Evolutionary conservation across 2,888 invertebrate genomes (phyloP).

Genomic region (Cryptophagus acutangulus): DNA sequence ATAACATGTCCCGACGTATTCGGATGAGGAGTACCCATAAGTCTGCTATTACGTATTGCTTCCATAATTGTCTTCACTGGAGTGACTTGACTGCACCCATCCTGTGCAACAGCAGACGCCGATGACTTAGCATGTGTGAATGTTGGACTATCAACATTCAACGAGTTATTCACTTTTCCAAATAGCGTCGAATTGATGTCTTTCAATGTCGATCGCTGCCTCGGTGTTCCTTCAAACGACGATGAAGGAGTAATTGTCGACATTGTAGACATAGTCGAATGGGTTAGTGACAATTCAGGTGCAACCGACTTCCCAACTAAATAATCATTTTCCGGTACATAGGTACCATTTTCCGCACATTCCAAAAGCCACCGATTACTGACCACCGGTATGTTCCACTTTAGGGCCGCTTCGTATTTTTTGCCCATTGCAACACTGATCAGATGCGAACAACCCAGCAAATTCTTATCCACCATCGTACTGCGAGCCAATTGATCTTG

Average conservation of each 20-base stretch:
- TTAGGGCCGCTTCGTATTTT: constrained; percentile 76
- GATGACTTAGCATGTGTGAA: too few relatives aligned
- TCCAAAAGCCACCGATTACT: constrained; percentile 69
- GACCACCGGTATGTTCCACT: constrained; percentile 83
- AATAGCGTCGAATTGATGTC: too few relatives aligned
- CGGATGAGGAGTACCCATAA: constrained; percentile 31
- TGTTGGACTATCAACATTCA: too few relatives aligned
- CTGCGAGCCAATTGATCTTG: constrained; percentile 63
- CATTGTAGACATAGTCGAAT: too few relatives aligned
- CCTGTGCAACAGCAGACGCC: too few relatives aligned
- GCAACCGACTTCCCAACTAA: constrained; percentile 57
- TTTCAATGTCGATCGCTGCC: too few relatives aligned
- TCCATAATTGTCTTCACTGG: constrained; percentile 43
- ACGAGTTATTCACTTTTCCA: too few relatives aligned
- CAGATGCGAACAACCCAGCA: constrained; percentile 72
- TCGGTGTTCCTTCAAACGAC: too few relatives aligned
- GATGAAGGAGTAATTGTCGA: too few relatives aligned
- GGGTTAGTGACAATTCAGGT: too few relatives aligned
- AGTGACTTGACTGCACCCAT: constrained; percentile 38
- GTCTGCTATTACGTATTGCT: constrained; percentile 34
- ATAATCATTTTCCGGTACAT: constrained; percentile 54
- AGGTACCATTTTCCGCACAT: constrained; percentile 57
- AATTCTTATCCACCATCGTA: constrained; percentile 41
- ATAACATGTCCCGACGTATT: constrained; percentile 25
- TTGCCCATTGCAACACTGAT: constrained; percentile 68